Conservation (phyloP, 2,797 vertebrate genomes). For the Lacerta agilis region DNA sequence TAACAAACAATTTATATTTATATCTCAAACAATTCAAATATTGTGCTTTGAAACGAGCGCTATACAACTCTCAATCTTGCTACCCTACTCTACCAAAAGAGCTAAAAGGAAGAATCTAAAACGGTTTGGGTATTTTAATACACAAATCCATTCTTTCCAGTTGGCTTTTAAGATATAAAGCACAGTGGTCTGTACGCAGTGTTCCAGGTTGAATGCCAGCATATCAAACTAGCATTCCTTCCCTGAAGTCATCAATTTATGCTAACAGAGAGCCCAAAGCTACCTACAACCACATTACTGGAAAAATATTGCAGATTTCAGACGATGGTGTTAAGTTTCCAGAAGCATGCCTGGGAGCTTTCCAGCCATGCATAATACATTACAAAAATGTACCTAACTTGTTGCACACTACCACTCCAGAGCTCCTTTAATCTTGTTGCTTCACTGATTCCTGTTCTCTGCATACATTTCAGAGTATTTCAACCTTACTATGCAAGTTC, state of each 20-base stretch:
- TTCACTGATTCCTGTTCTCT: not conserved
- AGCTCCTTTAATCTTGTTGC: not conserved
- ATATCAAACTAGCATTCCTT: not conserved
- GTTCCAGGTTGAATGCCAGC: not conserved
- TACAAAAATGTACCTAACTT: not conserved
- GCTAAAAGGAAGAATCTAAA: not conserved
- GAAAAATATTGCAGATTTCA: not conserved
- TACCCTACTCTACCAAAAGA: not conserved
- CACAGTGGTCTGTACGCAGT: too few relatives aligned
- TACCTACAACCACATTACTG: not conserved
- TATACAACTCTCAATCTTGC: not conserved
- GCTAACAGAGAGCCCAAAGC: not conserved
- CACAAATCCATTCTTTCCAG: not conserved
- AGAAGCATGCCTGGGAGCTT: not conserved
- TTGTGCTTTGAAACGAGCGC: not conserved
- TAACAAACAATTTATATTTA: not conserved
- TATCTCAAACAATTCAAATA: not conserved
- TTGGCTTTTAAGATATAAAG: not conserved
- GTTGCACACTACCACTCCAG: not conserved
- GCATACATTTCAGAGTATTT: not conserved
- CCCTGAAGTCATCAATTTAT: not conserved
- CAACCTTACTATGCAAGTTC: not conserved
- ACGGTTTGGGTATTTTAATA: not conserved
- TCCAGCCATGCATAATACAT: not conserved
- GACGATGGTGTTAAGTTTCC: not conserved